phyloP scores from a whole-genome alignment of 2,888 invertebrate genomes.

The Oeneis ivallda region DNA sequence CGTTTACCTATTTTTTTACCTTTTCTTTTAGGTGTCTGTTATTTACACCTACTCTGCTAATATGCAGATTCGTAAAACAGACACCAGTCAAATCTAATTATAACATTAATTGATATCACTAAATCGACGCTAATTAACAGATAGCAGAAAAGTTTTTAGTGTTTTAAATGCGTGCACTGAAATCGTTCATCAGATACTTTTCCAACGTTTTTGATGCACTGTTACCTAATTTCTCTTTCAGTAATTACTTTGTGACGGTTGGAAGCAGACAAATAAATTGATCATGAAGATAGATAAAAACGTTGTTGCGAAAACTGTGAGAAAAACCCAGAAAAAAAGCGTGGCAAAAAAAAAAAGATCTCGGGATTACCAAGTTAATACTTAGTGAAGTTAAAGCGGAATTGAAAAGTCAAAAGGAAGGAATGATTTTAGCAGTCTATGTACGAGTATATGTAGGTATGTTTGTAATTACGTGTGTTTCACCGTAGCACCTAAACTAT shows the following conservation, averaged over 20 bases:
- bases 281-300: constrained; percentile 16
- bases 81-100: neutral
- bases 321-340: neutral
- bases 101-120: neutral
- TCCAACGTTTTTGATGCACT: constrained; percentile 33
- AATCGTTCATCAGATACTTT: constrained; percentile 31
- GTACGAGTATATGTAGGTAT: too few species aligned
- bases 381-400: too few species aligned
- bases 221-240: constrained; percentile 36
- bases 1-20: too few species aligned
- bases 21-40: neutral
- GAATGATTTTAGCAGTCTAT: too few species aligned
- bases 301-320: neutral
- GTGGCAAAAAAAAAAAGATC: too few species aligned
- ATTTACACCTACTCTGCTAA: neutral
- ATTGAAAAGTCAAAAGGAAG: too few species aligned
- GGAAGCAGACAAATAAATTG: constrained; percentile 22
- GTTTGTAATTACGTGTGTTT: too few species aligned
- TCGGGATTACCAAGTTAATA: constrained; percentile 3
- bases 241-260: constrained; percentile 36
- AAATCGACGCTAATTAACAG: constrained; percentile 16
- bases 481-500: too few species aligned
- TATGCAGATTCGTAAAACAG: neutral
- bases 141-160: constrained; percentile 13
- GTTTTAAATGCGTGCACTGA: constrained; percentile 28